phyloP scores from a whole-genome alignment of 1,140 invertebrate genomes.

The Drosophila sproati region DNA sequence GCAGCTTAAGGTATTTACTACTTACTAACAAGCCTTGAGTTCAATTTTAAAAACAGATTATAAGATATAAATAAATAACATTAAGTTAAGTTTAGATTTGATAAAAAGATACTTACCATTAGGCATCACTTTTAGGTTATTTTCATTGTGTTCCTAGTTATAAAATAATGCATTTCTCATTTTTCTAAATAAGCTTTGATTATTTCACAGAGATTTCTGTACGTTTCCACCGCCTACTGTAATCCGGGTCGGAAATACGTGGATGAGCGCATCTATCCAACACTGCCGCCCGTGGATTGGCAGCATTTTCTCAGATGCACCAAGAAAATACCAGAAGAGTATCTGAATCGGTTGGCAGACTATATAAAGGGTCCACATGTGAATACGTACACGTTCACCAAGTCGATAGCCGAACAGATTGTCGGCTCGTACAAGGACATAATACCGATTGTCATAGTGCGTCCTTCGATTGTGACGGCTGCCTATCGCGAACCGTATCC shows the following conservation, averaged over 20 bases:
- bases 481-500: conserved; percentile 91
- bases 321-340: conserved; percentile 87
- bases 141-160: no score
- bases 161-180: background rate
- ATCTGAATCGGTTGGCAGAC: conserved; percentile 86
- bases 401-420: conserved; percentile 92
- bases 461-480: conserved; percentile 95
- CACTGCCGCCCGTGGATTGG: conserved; percentile 87
- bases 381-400: conserved; percentile 95
- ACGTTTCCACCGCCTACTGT: conserved; percentile 95
- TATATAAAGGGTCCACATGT: conserved; percentile 90
- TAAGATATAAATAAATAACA: no score
- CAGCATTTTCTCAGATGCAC: conserved; percentile 87
- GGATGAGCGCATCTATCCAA: conserved; percentile 90
- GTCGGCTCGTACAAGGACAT: conserved; percentile 87
- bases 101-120: no score
- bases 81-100: no score
- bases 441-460: conserved; percentile 94
- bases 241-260: conserved; percentile 90
- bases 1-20: conserved; percentile 87
- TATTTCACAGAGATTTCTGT: conserved; percentile 89
- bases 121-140: no score
- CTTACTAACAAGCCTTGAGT: background rate
- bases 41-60: background rate
- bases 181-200: background rate